Conservation (phyloP, 2,888 invertebrate genomes). For the Leucozona laternaria region DNA sequence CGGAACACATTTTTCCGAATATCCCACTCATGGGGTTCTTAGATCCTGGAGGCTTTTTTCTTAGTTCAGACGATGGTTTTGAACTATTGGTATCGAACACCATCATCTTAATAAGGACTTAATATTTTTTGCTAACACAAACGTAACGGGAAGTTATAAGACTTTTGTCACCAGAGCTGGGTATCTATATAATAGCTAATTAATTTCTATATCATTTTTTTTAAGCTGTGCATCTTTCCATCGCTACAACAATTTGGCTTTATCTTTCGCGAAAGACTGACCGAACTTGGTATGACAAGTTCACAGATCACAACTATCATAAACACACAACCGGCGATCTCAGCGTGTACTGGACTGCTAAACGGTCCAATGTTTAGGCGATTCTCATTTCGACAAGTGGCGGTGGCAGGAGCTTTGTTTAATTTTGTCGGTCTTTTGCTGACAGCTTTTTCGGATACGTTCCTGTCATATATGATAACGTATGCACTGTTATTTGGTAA, state of each 20-base stretch:
- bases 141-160: no score
- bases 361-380: constrained; percentile 89
- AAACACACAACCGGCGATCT: constrained; percentile 89
- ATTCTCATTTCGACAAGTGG: constrained; percentile 89
- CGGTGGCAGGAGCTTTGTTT: constrained; percentile 86
- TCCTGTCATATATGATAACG: constrained; percentile 87
- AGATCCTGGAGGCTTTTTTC: no score
- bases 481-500: constrained; percentile 89
- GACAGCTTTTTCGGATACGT: constrained; percentile 87
- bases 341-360: constrained; percentile 87
- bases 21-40: no score
- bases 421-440: constrained; percentile 86
- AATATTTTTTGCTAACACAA: no score
- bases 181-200: no score
- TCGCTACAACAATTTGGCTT: constrained; percentile 90
- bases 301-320: constrained; percentile 89
- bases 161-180: no score
- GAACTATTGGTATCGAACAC: no score
- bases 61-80: no score
- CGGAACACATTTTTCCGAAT: no score
- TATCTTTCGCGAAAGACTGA: constrained; percentile 87
- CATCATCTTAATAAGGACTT: no score
- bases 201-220: constrained; percentile 77
- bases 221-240: constrained; percentile 88
- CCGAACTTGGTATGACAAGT: constrained; percentile 86